Conservation (phyloP, 2,888 invertebrate species). For the Halictus quadricinctus region DNA sequence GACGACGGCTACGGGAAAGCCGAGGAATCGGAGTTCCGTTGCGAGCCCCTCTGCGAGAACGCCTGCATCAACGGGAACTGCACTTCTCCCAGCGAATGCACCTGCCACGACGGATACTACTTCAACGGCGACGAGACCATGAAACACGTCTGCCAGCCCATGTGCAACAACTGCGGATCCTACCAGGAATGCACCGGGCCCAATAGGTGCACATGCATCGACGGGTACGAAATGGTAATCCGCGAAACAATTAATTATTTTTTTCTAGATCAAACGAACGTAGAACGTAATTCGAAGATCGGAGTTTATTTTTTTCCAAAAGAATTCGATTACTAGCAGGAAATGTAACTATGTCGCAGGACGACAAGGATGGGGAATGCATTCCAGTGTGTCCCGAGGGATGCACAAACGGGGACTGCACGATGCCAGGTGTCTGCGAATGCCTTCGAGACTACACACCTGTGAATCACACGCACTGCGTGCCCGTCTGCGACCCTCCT, state of each 20-base stretch:
- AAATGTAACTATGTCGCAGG: too few species aligned
- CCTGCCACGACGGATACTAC: conserved; percentile 81
- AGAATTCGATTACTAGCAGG: too few species aligned
- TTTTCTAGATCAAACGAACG: too few species aligned
- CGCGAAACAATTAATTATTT: background rate
- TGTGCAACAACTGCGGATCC: conserved; percentile 48
- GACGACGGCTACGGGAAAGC: conserved; percentile 80
- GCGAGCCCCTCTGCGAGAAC: conserved; percentile 77
- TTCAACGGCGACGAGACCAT: conserved; percentile 63
- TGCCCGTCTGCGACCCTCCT: conserved; percentile 66
- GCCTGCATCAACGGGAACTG: conserved; percentile 83
- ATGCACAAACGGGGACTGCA: conserved; percentile 80
- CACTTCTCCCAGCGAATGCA: conserved; percentile 79
- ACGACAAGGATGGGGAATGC: conserved; percentile 63
- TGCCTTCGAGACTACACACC: conserved; percentile 74
- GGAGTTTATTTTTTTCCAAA: too few species aligned
- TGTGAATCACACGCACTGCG: background rate
- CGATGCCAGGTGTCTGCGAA: conserved; percentile 76
- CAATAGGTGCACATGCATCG: conserved; percentile 68
- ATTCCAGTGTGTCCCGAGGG: conserved; percentile 63
- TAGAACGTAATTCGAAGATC: too few species aligned
- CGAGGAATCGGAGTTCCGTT: conserved; percentile 57
- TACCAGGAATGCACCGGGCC: conserved; percentile 74
- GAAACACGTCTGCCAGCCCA: conserved; percentile 58
- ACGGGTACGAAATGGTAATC: conserved; percentile 63